Conservation (phyloP, 2,888 invertebrate species). For the Orthonevra nobilis region DNA sequence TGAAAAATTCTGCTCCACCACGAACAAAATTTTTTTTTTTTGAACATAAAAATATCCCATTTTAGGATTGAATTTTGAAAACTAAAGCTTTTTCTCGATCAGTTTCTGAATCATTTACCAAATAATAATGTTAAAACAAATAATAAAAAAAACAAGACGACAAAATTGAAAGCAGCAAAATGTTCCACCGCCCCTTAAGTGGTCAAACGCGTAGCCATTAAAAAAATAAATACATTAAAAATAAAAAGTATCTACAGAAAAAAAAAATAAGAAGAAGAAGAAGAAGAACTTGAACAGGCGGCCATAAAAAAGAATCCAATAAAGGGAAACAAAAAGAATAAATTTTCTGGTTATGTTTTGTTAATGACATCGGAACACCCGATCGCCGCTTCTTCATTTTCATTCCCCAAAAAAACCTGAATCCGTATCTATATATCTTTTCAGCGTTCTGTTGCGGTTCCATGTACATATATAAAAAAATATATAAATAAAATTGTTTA, state of each 20-base stretch:
- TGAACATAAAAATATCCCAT: too few relatives aligned
- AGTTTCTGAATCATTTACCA: too few relatives aligned
- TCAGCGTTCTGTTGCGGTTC: background rate
- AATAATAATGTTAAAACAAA: too few relatives aligned
- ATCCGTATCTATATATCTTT: background rate
- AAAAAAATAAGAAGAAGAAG: too few relatives aligned
- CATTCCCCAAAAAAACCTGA: conserved; percentile 25
- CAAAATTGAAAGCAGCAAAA: background rate
- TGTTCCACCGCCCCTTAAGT: background rate
- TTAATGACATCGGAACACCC: conserved; percentile 33
- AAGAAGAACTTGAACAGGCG: too few relatives aligned
- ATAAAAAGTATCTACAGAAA: too few relatives aligned
- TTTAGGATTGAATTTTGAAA: too few relatives aligned
- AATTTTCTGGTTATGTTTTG: conserved; percentile 21
- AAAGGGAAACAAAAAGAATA: conserved; percentile 16
- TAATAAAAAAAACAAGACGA: background rate
- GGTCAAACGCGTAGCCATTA: background rate
- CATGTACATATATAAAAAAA: background rate
- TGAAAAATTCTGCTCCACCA: too few relatives aligned
- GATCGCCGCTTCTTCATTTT: conserved; percentile 41
- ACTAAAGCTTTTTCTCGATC: too few relatives aligned
- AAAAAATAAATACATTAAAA: background rate
- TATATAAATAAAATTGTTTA: too few relatives aligned
- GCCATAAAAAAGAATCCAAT: background rate
- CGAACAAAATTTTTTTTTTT: too few relatives aligned